A percentile compares a stretch with the other conserved stretches of the same genome.
These are phyloP conservation scores for Scaptomyza tumidula DNA, from an alignment of 2,888 invertebrate genomes.

Conservation along the genomic window DNA sequence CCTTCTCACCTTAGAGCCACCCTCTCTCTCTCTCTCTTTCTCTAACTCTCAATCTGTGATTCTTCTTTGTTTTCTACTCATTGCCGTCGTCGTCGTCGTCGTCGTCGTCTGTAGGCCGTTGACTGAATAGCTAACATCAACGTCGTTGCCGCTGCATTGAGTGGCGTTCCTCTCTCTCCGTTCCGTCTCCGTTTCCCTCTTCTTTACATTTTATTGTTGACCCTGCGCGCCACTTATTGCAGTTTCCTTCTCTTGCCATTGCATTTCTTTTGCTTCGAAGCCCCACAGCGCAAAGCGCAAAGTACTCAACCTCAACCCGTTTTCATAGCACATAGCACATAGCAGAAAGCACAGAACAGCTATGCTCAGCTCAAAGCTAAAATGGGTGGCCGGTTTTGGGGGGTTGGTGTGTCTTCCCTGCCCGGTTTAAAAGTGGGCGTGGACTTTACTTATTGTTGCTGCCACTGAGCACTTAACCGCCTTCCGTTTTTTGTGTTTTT, in stretches of 20 bases:
- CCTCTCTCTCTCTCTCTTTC: slow-evolving; percentile 7
- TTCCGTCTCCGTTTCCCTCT: slow-evolving; percentile 3
- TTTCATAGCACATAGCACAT: slow-evolving; percentile 41
- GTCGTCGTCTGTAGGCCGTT: slow-evolving; percentile 69
- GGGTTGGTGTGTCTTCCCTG: not conserved
- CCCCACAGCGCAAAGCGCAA: slow-evolving; percentile 70
- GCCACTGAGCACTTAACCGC: slow-evolving; percentile 79
- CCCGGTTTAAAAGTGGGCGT: slow-evolving; percentile 57
- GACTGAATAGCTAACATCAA: slow-evolving; percentile 56
- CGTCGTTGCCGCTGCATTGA: slow-evolving; percentile 56
- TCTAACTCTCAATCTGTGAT: not conserved
- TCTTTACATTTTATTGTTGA: slow-evolving; percentile 63
- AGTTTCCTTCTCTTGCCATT: slow-evolving; percentile 67
- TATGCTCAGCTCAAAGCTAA: slow-evolving; percentile 11
- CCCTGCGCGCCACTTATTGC: slow-evolving; percentile 81
- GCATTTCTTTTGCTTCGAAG: slow-evolving; percentile 80
- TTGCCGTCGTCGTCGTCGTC: slow-evolving; percentile 35
- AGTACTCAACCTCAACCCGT: slow-evolving; percentile 77
- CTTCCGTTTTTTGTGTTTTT: slow-evolving; percentile 74
- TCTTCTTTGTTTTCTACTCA: slow-evolving; percentile 50
- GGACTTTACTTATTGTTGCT: slow-evolving; percentile 55
- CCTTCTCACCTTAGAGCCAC: slow-evolving; percentile 8
- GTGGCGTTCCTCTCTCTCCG: slow-evolving; percentile 65
- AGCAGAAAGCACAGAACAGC: slow-evolving; percentile 30
- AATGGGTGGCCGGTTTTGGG: slow-evolving; percentile 10